These are phyloP conservation scores for Calyptomena viridis DNA, from an alignment of 2,113 vertebrate genomes.

Conservation along the genomic window DNA sequence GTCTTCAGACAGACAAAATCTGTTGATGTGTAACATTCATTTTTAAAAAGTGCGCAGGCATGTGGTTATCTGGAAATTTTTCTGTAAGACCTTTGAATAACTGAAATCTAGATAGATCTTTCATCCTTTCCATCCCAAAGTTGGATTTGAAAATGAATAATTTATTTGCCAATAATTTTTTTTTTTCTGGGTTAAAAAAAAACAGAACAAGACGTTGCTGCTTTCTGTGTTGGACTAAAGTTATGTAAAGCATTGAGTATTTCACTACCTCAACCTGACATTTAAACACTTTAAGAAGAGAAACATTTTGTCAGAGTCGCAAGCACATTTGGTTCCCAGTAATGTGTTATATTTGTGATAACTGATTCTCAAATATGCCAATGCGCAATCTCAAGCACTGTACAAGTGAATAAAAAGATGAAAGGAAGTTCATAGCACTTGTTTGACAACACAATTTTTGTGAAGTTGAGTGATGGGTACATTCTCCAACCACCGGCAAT, in stretches of 20 bases:
- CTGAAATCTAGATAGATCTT: neutral
- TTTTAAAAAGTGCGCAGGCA: neutral
- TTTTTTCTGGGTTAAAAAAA: neutral
- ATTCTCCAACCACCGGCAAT: neutral
- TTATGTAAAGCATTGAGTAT: neutral
- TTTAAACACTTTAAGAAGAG: neutral
- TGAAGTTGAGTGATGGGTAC: neutral
- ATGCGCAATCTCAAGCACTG: neutral
- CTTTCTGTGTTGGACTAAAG: neutral
- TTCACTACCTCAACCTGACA: neutral
- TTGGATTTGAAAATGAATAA: neutral
- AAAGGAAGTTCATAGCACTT: neutral
- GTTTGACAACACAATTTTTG: neutral
- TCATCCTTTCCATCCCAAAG: neutral
- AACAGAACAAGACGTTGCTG: neutral
- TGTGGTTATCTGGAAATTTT: neutral
- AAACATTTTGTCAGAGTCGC: slow-evolving; percentile 20
- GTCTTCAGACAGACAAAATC: neutral
- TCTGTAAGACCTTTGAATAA: neutral
- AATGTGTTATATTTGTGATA: slow-evolving; percentile 5
- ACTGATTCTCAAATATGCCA: neutral
- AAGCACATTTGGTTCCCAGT: slow-evolving; percentile 20
- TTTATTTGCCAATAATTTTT: neutral
- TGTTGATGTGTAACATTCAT: neutral
- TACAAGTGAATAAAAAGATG: neutral